phyloP scores from a whole-genome alignment of 2,797 vertebrate genomes.

The Galaxias olidus region DNA sequence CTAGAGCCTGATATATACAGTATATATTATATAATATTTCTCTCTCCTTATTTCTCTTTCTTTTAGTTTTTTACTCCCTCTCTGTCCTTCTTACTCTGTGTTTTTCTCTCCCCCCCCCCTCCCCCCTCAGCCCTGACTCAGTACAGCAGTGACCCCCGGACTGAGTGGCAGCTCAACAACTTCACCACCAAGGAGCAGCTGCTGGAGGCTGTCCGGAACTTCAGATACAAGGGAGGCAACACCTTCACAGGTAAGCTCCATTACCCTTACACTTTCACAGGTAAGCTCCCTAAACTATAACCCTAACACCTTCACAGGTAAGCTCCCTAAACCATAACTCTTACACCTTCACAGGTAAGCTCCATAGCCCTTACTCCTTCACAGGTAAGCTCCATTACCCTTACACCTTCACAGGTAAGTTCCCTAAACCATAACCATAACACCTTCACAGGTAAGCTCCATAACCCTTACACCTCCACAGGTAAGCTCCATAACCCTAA shows the following conservation, averaged over 20 bases:
- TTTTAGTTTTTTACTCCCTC: too few species aligned
- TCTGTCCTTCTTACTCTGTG: background rate
- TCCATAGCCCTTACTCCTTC: too few species aligned
- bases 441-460: constrained; percentile 67
- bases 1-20: too few species aligned
- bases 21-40: too few species aligned
- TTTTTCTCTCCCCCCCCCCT: constrained; percentile 1
- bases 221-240: constrained; percentile 92
- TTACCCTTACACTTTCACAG: background rate
- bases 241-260: constrained; percentile 85
- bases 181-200: constrained; percentile 82
- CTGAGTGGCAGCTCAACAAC: constrained; percentile 91
- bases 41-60: too few species aligned
- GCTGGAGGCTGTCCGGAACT: constrained; percentile 79
- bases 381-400: constrained; percentile 75
- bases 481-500: background rate
- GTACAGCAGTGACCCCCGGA: constrained; percentile 92
- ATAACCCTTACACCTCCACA: constrained; percentile 43
- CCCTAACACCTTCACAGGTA: constrained; percentile 73
- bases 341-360: constrained; percentile 49
- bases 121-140: constrained; percentile 83
- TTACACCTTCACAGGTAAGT: background rate
- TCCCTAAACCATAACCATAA: constrained; percentile 50
- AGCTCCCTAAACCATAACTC: background rate
- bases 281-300: background rate